These are phyloP conservation scores for Drosophila fungiperda DNA, from an alignment of 2,888 invertebrate genomes.

Conservation along the genomic window DNA sequence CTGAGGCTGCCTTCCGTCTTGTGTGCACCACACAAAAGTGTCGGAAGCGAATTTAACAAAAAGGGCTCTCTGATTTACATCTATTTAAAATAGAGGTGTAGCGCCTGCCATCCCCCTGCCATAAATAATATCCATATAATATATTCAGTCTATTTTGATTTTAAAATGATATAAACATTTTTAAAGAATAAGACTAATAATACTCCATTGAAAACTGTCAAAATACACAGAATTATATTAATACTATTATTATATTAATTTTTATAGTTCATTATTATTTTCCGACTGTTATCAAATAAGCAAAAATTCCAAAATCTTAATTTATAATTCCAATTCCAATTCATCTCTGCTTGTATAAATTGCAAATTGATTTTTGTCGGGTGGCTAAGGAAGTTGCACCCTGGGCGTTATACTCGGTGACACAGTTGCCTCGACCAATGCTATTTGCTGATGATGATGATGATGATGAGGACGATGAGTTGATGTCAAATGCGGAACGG, in stretches of 20 bases:
- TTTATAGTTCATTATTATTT: background rate
- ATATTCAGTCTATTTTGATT: background rate
- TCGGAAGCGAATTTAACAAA: background rate
- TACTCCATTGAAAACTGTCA: background rate
- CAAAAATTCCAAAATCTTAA: background rate
- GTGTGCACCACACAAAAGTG: constrained; percentile 59
- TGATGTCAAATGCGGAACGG: constrained; percentile 67
- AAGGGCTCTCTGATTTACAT: background rate
- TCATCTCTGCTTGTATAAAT: background rate
- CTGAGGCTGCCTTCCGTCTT: constrained; percentile 55
- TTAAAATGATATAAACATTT: background rate
- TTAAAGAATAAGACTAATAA: background rate
- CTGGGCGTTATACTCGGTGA: constrained; percentile 34
- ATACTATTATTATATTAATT: too few species aligned
- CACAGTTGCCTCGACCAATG: constrained; percentile 31
- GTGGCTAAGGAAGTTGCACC: constrained; percentile 27
- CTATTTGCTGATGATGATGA: constrained; percentile 14
- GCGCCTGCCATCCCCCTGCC: background rate
- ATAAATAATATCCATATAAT: background rate
- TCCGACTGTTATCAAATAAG: too few species aligned
- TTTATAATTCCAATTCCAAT: background rate
- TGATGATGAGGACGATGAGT: constrained; percentile 66
- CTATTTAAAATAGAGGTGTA: background rate
- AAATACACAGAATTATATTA: too few species aligned
- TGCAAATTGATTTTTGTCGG: constrained; percentile 38